A percentile compares a stretch with the other conserved stretches of the same genome.
phyloP scores from a whole-genome alignment of 2,113 vertebrate species.

The Nycticebus coucang region DNA sequence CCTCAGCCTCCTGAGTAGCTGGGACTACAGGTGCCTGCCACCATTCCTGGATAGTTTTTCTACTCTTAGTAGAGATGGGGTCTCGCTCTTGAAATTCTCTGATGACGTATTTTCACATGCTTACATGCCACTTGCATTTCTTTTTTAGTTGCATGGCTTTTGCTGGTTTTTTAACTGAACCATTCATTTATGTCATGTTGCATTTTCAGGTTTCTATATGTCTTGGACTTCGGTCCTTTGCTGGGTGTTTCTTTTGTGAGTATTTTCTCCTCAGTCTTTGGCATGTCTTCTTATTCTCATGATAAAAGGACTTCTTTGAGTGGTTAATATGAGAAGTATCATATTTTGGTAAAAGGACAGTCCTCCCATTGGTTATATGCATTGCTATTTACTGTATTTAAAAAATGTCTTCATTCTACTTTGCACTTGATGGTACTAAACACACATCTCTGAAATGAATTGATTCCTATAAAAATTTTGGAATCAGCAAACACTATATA shows the following conservation, averaged over 20 bases:
- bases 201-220: not conserved
- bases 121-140: not conserved
- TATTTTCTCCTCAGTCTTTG: not conserved
- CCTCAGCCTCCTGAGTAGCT: too few relatives aligned
- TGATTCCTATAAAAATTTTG: not conserved
- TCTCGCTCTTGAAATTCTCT: too few relatives aligned
- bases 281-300: not conserved
- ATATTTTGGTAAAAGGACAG: not conserved
- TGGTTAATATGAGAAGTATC: not conserved
- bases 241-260: not conserved
- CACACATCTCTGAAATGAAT: constrained; percentile 27
- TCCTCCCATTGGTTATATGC: not conserved
- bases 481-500: not conserved
- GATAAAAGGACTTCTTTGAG: not conserved
- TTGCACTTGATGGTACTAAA: not conserved
- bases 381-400: not conserved
- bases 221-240: not conserved
- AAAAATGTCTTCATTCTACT: not conserved
- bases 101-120: not conserved
- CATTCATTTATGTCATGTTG: not conserved
- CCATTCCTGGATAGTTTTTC: too few relatives aligned
- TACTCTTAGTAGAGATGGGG: too few relatives aligned
- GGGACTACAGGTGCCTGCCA: too few relatives aligned
- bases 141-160: not conserved
- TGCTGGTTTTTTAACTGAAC: not conserved